Evolutionary conservation across 1,140 invertebrate genomes (phyloP), one percentile per base, ranked within the genome.

Genomic region (Pararge aegeria): DNA sequence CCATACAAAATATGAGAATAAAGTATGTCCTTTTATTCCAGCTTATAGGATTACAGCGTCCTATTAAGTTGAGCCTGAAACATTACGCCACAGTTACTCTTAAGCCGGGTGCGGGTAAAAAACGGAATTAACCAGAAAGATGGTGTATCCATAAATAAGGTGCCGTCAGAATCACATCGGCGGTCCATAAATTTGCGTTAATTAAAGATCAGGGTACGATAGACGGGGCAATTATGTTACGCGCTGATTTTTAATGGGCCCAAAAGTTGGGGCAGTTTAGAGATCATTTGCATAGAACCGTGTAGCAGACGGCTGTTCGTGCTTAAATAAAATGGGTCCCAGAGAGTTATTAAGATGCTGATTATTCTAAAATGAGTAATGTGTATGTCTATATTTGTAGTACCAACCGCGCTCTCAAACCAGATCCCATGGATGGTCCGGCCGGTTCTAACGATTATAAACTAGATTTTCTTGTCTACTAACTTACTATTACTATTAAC

Each of bases 41-140:
- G 38, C 38, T 42, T 42, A 42, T 16, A 15, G 6, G 38, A 42
- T 42, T 42, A 42, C 38, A 42, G 4, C 13, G 38, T 42, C 13
- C 13, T 42, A 16, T 42, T 42, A 42, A 15, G 38, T 18, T 1
- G 16, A 42, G 38, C 38, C 16, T 18, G 13, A 42, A 42, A 42
- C 38, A 42, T 42, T 18, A 42, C 13, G 38, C 38, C 16, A 16
- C 34, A 15, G 34, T 38, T 13, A 38, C 38, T 16, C 2, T 42
- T 42, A 18, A 42, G 38, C 38, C 16, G 38, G 38, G 38, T 18
- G 4, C 13, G 38, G 13, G 38, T 18, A 42, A 42, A 18, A 42
- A 42, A 42, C 16, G 5, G 38, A 42, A 42, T 34, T 42, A 42
- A 16, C 38, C 38, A 42, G 13, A 42, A 42, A 42, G 38, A 42